A percentile compares a stretch with the other conserved stretches of the same genome.
Conservation (phyloP, 2,888 invertebrate genomes). For the Teleiodes luculella region DNA sequence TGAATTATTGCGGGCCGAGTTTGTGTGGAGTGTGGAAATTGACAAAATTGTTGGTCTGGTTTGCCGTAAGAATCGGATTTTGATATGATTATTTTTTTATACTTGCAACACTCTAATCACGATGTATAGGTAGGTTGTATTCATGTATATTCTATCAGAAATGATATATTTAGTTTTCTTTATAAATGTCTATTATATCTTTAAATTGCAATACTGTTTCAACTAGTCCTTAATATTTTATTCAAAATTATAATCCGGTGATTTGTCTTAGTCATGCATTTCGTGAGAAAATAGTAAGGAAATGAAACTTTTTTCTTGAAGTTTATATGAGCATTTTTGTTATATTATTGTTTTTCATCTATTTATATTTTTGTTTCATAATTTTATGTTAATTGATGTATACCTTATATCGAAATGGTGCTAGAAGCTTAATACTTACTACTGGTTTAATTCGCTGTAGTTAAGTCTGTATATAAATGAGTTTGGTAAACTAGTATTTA, state of each 20-base stretch:
- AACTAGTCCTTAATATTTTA: conserved; percentile 60
- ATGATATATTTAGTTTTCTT: conserved; percentile 53
- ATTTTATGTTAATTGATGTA: conserved; percentile 69
- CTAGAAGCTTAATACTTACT: conserved; percentile 68
- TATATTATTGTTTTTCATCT: conserved; percentile 50
- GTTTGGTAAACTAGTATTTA: conserved; percentile 31
- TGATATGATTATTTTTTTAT: conserved; percentile 62
- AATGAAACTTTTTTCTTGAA: conserved; percentile 25
- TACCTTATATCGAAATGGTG: conserved; percentile 75
- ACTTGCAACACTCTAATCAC: conserved; percentile 62
- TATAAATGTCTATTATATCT: conserved; percentile 48
- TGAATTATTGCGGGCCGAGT: conserved; percentile 42
- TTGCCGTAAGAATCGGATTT: conserved; percentile 42
- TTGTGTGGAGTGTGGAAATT: conserved; percentile 18
- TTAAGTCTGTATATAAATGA: conserved; percentile 55
- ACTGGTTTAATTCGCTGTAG: conserved; percentile 57
- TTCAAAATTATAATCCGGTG: conserved; percentile 61
- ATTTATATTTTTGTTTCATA: conserved; percentile 64
- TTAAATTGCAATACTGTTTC: conserved; percentile 60
- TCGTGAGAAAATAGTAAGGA: conserved; percentile 25
- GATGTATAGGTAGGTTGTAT: conserved; percentile 57
- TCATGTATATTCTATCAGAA: conserved; percentile 56
- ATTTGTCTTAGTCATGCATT: conserved; percentile 41
- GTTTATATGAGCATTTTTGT: conserved; percentile 43
- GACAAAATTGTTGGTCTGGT: conserved; percentile 28